Evolutionary conservation across 2,113 vertebrate genomes (phyloP).

Genomic region (Psittacus erithacus): DNA sequence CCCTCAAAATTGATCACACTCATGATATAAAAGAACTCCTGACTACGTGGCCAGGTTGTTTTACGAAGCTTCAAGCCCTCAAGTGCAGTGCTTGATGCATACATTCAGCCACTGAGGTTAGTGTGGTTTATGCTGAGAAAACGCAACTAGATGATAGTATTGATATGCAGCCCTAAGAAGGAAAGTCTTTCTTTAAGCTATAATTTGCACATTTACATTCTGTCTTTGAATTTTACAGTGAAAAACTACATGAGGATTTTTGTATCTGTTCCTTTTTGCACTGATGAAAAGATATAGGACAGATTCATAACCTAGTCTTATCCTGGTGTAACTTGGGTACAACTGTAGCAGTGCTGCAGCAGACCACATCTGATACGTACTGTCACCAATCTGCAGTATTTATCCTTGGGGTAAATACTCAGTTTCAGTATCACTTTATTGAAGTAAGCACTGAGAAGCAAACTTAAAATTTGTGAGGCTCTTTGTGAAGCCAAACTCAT

Average conservation of each 20-base stretch:
- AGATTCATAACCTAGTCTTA: background rate
- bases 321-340: background rate
- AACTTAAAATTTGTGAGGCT: background rate
- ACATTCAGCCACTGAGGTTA: background rate
- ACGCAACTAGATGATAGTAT: background rate
- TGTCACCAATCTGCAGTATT: background rate
- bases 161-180: background rate
- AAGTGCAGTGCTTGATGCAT: background rate
- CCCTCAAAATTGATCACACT: background rate
- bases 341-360: background rate
- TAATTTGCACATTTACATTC: background rate
- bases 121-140: background rate
- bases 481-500: background rate
- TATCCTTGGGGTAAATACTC: background rate
- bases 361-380: background rate
- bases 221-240: background rate
- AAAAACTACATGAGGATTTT: background rate
- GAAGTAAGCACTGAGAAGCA: background rate
- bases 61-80: background rate
- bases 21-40: background rate
- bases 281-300: fast-evolving
- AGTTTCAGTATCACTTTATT: background rate
- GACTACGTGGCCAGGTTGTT: background rate
- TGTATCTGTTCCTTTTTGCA: background rate
- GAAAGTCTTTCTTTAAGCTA: background rate